Conservation (phyloP, 1,140 invertebrate genomes). For the Dendrolimus kikuchii region DNA sequence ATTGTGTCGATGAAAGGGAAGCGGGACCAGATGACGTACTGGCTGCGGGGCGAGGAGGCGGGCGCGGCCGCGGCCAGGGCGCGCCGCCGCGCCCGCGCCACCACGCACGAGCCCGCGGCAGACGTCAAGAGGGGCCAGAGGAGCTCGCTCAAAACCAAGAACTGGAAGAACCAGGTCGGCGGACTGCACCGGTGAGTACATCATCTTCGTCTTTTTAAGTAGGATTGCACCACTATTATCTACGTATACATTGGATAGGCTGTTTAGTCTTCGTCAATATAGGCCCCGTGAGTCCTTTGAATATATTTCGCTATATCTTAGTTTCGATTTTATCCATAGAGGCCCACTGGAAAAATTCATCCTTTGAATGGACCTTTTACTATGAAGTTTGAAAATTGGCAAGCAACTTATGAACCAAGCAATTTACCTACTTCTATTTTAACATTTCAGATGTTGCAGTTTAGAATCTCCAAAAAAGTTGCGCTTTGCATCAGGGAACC, state of each 20-base stretch:
- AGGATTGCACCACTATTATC: no score
- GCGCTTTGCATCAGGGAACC: constrained; percentile 81
- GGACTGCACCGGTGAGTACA: constrained; percentile 47
- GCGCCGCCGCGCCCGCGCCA: constrained; percentile 65
- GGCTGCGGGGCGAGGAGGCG: constrained; percentile 85
- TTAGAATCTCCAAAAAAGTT: constrained; percentile 86
- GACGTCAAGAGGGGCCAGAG: constrained; percentile 60
- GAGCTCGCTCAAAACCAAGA: constrained; percentile 77
- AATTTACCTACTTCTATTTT: no score
- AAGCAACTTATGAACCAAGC: no score
- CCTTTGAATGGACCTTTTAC: no score
- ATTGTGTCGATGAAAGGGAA: constrained; percentile 90
- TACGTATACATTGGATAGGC: no score
- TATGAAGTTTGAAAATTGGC: no score
- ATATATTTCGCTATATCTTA: no score
- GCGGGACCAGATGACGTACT: constrained; percentile 88
- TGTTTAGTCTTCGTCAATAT: no score
- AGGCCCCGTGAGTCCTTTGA: no score
- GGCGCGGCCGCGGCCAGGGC: constrained; percentile 68
- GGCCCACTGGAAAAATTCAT: no score
- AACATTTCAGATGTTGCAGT: constrained; percentile 76
- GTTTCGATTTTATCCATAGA: no score
- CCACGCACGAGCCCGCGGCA: constrained; percentile 38
- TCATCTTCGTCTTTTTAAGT: neutral
- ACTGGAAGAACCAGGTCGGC: constrained; percentile 54